Conservation (phyloP, 2,113 vertebrate species). For the Myotis yumanensis region DNA sequence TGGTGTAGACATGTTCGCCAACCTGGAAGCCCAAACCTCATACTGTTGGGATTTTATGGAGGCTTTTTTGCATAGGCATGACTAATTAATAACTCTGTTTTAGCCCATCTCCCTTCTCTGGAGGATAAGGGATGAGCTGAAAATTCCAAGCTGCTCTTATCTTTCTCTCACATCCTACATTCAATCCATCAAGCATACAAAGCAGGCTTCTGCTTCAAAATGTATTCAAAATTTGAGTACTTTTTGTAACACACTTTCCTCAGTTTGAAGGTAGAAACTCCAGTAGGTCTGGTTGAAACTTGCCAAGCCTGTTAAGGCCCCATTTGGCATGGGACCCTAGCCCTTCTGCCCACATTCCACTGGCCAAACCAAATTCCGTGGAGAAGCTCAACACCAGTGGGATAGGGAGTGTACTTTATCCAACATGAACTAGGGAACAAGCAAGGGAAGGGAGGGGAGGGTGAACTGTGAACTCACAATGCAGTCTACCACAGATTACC, state of each 20-base stretch:
- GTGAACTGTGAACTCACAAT: neutral
- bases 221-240: neutral
- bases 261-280: neutral
- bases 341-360: neutral
- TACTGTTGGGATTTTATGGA: neutral
- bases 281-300: neutral
- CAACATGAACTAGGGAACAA: neutral
- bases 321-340: neutral
- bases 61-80: neutral
- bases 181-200: neutral
- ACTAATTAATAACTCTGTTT: neutral
- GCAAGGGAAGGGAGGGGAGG: neutral
- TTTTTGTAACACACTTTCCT: neutral
- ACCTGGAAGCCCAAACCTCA: neutral
- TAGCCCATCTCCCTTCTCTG: neutral
- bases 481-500: neutral
- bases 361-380: neutral
- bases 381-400: neutral
- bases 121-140: too few relatives aligned
- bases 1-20: neutral
- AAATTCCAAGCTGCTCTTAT: neutral
- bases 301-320: neutral
- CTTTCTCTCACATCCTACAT: neutral
- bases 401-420: neutral
- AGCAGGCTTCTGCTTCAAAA: neutral